Base-by-base conservation (phyloP, 2,113 vertebrate species). In the Hemicordylus capensis region DNA sequence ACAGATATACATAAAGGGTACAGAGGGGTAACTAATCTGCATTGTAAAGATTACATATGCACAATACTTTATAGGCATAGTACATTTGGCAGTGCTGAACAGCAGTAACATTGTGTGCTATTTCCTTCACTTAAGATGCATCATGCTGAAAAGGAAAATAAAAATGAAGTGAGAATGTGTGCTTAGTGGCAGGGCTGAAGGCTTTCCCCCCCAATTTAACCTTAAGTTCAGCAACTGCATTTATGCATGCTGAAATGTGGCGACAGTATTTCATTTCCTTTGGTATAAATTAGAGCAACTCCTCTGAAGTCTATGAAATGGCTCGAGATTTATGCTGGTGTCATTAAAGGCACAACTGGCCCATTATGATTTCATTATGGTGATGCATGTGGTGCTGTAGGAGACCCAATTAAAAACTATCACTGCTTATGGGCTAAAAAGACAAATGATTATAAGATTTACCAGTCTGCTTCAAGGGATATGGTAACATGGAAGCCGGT, bases 321-420 rank as follows among this genome's bases (percentile, higher is more conserved):
- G 1, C 17, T 72, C 1, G 1, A 58, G 1, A 0, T 77, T 89
- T 84, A 81, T 66, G 42, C 2, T 5, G 2, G 0, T 44, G n/a
- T 72, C 73, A 42, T 72, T 74, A 72, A 83, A 78, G 59, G 81
- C 8, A 17, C 14, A 14, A 74, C 39, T 46, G 61, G n/a, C 20
- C 44, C 81, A 51, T 28, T 76, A 46, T 80, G 70, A 74, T 86
- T 75, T 86, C 77, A 86, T 86, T 86, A 75, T 76, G 54, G 70
- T 75, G 78, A 37, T 48, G 39, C 64, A 77, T 79, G 80, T 85
- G 6, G 59, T 89, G 11, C 34, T 70, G 0, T 22, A 79, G 83
- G 39, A 79, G 42, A 63, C 88, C 80, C 81, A 80, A 17, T 22
- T 79, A 59, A 37, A 5, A 14, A 59, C 1, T 5, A 1, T 44